Base-by-base conservation (phyloP, 2,797 vertebrate genomes). In the Muraenolepis orangiensis region DNA sequence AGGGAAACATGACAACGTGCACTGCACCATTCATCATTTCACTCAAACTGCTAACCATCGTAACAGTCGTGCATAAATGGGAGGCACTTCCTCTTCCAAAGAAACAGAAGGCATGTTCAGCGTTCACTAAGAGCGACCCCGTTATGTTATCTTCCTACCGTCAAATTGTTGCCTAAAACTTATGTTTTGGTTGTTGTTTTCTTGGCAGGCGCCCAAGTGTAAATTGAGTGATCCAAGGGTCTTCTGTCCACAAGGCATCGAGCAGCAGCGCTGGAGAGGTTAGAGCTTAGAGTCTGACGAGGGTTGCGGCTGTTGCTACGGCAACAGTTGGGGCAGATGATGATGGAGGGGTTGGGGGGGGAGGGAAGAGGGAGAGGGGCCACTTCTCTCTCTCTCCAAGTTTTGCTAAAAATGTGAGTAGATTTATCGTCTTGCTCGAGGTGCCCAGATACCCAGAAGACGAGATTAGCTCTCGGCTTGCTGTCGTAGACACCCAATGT, bases 401-500 rank as follows among this genome's bases (percentile, higher is more conserved):
- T 34, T 34, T 34, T 34, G 32, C 32, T 34, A 8, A 34, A 34
- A 34, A 34, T 34, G 32, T 34, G 4, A 70, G 75, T 68, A 74
- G 51, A 76, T 66, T 73, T 71, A 71, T 80, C 72, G 70, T 79
- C 30, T 74, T 10, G 2, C 31, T 70, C 74, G 66, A 46, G 38
- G 42, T 73, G 66, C 72, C 83, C 81, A 28, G 74, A 71, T n/a
- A 51, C 68, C 77, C 26, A 36, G 71, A 68, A 69, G n/a, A 73
- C 38, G 69, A 71, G 42, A 75, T 81, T 74, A 78, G 73, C 72
- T 76, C 36, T 70, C n/a, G 74, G 29, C 8, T n/a, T n/a, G 32
- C 32, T 34, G 46, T 66, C 75, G 71, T 69, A 36, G 69, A 29
- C 66, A 74, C 73, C 74, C 72, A 73, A 68, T 61, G 40, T 72